Evolutionary conservation across 2,113 vertebrate species (phyloP).

Genomic region (Eleginops maclovinus): DNA sequence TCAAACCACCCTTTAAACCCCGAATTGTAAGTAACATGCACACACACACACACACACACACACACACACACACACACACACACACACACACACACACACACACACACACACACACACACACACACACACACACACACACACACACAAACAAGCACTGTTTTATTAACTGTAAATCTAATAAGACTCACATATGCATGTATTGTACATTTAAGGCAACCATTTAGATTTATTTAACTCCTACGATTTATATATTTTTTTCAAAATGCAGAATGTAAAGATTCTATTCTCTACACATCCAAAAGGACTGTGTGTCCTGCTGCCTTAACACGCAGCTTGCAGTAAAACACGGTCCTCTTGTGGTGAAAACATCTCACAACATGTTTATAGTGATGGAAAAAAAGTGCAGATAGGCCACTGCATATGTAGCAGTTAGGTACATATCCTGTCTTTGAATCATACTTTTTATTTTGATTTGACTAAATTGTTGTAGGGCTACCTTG

Average conservation of each 20-base stretch:
- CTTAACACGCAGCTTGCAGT: background rate
- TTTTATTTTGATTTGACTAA: background rate
- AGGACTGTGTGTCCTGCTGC: background rate
- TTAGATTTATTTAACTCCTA: background rate
- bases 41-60: background rate
- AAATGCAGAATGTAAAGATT: background rate
- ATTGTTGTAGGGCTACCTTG: background rate
- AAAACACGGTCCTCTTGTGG: conserved; percentile 9
- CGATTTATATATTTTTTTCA: too few species aligned
- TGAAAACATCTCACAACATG: background rate
- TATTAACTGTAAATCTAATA: background rate
- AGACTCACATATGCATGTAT: background rate
- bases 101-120: too few species aligned
- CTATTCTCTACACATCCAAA: background rate
- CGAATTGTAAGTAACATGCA: conserved; percentile 91
- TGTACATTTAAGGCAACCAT: background rate
- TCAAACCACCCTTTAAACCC: conserved; percentile 98
- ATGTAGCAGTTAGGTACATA: background rate
- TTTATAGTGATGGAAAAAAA: background rate
- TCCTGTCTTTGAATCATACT: background rate
- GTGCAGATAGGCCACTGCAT: background rate
- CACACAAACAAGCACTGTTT: too few species aligned
- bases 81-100: too few species aligned
- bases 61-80: background rate
- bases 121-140: too few species aligned